phyloP scores from a whole-genome alignment of 1,140 invertebrate species.

The Drosophila jambulina region DNA sequence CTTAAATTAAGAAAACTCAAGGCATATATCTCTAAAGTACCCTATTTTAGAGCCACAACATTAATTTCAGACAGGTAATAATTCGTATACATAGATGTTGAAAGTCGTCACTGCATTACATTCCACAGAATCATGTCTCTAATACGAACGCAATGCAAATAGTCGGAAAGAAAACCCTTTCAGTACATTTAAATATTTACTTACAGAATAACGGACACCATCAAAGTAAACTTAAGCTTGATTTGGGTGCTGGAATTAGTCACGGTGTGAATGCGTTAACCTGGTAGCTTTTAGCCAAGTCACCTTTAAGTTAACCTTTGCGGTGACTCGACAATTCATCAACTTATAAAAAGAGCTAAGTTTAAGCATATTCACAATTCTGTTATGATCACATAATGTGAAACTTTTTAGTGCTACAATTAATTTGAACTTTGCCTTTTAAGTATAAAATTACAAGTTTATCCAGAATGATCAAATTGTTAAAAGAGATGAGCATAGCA shows the following conservation, averaged over 20 bases:
- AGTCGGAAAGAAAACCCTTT: neutral
- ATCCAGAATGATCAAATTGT: too few species aligned
- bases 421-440: neutral
- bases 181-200: too few species aligned
- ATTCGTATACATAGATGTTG: neutral
- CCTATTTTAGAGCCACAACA: too few species aligned
- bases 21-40: too few species aligned
- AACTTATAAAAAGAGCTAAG: neutral
- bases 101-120: too few species aligned
- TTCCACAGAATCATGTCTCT: neutral
- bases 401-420: neutral
- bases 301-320: conserved; percentile 10
- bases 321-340: neutral
- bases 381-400: neutral
- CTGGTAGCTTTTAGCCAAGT: conserved; percentile 4
- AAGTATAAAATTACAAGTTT: neutral
- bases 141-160: neutral
- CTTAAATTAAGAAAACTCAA: neutral
- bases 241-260: neutral
- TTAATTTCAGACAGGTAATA: neutral
- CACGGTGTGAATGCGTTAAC: too few species aligned
- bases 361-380: conserved; percentile 9
- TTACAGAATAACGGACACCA: neutral
- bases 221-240: neutral
- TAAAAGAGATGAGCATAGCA: neutral